phyloP scores from a whole-genome alignment of 2,888 invertebrate genomes.

The Nephrotoma appendiculata region DNA sequence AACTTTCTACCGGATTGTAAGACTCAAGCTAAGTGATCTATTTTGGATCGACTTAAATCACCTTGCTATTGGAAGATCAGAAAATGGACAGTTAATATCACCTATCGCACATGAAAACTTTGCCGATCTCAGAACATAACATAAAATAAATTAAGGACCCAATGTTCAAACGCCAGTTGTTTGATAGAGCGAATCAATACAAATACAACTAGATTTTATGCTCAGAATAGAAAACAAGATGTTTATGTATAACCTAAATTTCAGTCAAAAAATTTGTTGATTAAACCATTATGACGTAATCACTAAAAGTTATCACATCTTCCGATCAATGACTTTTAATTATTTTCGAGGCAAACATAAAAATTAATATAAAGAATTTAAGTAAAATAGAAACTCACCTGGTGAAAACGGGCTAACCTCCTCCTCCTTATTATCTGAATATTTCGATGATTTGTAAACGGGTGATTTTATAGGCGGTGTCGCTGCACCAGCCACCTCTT shows the following conservation, averaged over 20 bases:
- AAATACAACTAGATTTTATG: neutral
- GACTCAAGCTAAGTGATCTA: no score
- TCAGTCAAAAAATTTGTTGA: neutral
- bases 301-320: neutral
- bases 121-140: no score
- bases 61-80: no score
- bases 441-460: slow-evolving; percentile 13
- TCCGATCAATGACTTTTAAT: neutral
- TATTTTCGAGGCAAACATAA: neutral
- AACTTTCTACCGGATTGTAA: no score
- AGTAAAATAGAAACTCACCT: neutral
- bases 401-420: slow-evolving; percentile 26
- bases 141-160: no score
- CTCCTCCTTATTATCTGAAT: slow-evolving; percentile 20
- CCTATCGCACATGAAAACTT: no score
- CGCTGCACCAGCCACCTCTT: slow-evolving; percentile 22
- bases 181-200: neutral
- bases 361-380: neutral
- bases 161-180: neutral
- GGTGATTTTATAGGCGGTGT: slow-evolving; percentile 24
- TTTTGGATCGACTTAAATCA: no score
- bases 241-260: neutral
- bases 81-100: no score
- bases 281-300: neutral
- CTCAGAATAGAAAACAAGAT: neutral